Conservation (phyloP, 2,797 vertebrate species). For the Mionectes olivaceus region DNA sequence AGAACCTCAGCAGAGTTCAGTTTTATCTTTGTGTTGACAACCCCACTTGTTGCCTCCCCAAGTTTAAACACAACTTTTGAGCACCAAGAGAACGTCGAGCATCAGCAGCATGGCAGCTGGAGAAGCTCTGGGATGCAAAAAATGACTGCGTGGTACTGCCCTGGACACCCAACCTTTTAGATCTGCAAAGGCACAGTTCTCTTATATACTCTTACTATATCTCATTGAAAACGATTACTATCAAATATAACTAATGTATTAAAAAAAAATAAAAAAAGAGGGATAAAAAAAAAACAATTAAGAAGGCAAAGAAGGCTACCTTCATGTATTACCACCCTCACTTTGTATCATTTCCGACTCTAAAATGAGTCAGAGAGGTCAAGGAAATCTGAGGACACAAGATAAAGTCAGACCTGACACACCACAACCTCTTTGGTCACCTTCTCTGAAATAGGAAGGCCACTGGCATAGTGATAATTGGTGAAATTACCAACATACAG, state of each 20-base stretch:
- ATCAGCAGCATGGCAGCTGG: background rate
- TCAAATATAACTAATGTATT: background rate
- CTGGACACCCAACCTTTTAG: background rate
- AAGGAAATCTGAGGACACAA: slow-evolving; percentile 37
- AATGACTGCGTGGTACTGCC: background rate
- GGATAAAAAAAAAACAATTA: background rate
- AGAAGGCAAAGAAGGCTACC: background rate
- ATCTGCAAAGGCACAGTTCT: background rate
- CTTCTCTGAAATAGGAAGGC: slow-evolving; percentile 43
- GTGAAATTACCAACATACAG: slow-evolving; percentile 30
- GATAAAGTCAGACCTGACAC: background rate
- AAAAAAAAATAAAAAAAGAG: accelerated
- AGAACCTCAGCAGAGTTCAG: background rate
- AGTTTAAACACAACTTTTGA: background rate
- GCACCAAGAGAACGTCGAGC: accelerated
- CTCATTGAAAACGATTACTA: accelerated
- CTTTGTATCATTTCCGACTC: background rate
- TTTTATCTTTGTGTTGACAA: background rate
- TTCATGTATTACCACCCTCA: background rate
- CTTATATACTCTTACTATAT: background rate
- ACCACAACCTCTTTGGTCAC: background rate
- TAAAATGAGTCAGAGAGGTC: background rate
- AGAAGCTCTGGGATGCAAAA: background rate
- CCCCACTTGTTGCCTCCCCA: background rate
- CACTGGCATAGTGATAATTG: slow-evolving; percentile 58